A percentile compares a stretch with the other conserved stretches of the same genome.
These are phyloP conservation scores for Scyliorhinus canicula DNA, from an alignment of 2,797 vertebrate species.

Conservation along the genomic window DNA sequence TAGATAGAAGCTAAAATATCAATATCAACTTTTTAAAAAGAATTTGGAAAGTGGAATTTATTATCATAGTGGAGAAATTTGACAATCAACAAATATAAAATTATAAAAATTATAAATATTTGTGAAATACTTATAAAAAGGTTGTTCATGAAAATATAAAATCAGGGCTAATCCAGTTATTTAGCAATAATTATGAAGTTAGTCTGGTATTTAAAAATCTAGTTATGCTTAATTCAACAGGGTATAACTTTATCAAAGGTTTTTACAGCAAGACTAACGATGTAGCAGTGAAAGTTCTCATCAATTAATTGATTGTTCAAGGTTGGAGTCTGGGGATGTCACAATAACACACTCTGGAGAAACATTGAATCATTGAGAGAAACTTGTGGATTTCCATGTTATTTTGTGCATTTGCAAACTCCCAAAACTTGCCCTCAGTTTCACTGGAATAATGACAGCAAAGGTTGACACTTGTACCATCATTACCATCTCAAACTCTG, in stretches of 20 bases:
- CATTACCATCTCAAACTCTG: neutral
- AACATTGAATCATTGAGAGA: neutral
- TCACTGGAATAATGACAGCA: neutral
- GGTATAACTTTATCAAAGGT: neutral
- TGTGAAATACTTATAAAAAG: no score
- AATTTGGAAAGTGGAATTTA: no score
- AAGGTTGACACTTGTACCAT: neutral
- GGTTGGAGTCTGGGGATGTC: neutral
- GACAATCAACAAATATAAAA: no score
- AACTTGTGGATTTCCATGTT: neutral
- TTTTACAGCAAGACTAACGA: neutral
- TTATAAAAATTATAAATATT: no score
- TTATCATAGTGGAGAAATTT: no score
- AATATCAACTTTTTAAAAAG: no score
- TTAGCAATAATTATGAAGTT: neutral
- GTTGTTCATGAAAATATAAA: no score
- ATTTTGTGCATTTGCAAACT: neutral
- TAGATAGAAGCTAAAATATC: no score
- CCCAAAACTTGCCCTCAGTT: neutral
- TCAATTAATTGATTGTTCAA: neutral
- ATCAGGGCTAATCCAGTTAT: neutral
- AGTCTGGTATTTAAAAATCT: neutral
- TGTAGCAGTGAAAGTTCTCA: neutral
- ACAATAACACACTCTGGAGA: neutral
- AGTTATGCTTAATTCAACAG: neutral